Conservation (phyloP, 1,140 invertebrate species). For the Brachionus rubens region DNA sequence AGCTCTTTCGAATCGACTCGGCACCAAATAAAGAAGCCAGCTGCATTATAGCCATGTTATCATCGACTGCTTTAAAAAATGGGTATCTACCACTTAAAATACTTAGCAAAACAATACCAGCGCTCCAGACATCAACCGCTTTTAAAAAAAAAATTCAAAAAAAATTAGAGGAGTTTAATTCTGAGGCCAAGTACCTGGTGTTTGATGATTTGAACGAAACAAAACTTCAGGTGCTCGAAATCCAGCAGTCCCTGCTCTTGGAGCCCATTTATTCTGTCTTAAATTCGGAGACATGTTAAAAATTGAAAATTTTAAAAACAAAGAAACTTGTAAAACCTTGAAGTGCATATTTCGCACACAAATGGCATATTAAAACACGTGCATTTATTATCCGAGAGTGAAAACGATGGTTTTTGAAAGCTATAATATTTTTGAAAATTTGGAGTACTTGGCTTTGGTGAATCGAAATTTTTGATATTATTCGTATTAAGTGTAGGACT, state of each 20-base stretch:
- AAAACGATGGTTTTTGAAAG: constrained; percentile 17
- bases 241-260: constrained; percentile 81
- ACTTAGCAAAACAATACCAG: constrained; percentile 77
- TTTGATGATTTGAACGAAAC: constrained; percentile 72
- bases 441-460: constrained; percentile 11
- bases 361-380: constrained; percentile 44
- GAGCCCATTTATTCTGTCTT: constrained; percentile 66
- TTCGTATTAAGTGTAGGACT: neutral
- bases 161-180: no score
- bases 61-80: constrained; percentile 77
- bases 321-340: no score
- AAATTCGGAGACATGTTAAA: no score
- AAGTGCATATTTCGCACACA: constrained; percentile 42
- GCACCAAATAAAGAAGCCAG: constrained; percentile 76
- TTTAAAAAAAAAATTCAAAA: neutral
- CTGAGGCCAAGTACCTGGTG: no score
- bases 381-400: neutral
- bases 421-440: constrained; percentile 36
- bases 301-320: neutral
- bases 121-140: constrained; percentile 83
- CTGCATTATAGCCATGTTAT: constrained; percentile 75
- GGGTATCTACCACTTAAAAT: constrained; percentile 76
- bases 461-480: constrained; percentile 2
- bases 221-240: constrained; percentile 83
- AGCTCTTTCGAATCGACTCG: constrained; percentile 68